Evolutionary conservation across 2,888 invertebrate genomes (phyloP), one percentile per base, ranked within the genome.

Genomic region (Apodemia duryi): DNA sequence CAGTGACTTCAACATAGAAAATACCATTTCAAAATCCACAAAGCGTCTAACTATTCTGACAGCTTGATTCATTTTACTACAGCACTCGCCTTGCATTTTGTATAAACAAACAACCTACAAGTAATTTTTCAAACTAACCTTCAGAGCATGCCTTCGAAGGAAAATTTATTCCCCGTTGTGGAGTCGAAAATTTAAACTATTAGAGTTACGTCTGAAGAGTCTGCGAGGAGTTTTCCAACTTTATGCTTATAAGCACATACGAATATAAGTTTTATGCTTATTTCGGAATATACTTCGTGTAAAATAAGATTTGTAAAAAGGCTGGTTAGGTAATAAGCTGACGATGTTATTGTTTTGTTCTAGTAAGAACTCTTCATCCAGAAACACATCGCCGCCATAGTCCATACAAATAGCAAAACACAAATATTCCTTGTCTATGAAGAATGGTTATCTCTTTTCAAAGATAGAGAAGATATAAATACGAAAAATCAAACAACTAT

Each of bases 141-240:
- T 57, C 57, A 57, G 57, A 32, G 57, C 57, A 57, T 35, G 57
- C 57, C 57, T 57, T 57, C 57, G 57, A 57, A 57, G 32, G 57
- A 57, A 57, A 57, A 57, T 57, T 57, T 57, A 57, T 57, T 57
- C 57, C 57, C 57, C 11, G 57, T 32, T 57, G 57, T 57, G 32
- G 35, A 57, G 35, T 57, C 32, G 57, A 57, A 57, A 49, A 35
- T 57, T 57, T 57, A 57, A 57, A 57, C 57, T 57, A 57, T 57
- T 57, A 57, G 57, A 57, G 57, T 32, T 57, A 57, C 57, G 57
- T 35, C 57, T 57, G 57, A 57, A 35, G 57, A 32, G 54, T 54
- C 54, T 54, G 54, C 29, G 32, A 28, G 29, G 32, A 54, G 54
- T 54, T 54, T 32, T 54, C 29, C 28, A 54, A 54, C 54, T 54